Conservation (phyloP, 1,140 invertebrate species). For the Zophobas morio region DNA sequence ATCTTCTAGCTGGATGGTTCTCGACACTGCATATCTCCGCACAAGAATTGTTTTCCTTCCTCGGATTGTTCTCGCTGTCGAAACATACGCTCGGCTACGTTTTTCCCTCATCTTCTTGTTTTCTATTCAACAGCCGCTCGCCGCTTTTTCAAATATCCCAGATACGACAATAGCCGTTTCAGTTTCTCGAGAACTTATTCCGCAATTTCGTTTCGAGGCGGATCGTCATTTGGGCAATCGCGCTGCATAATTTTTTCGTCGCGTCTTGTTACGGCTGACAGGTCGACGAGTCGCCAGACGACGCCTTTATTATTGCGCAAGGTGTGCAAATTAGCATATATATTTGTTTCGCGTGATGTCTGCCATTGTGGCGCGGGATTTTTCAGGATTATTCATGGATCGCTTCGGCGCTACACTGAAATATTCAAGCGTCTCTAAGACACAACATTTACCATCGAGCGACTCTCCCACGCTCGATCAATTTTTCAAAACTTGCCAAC, state of each 20-base stretch:
- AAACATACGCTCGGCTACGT: conserved; percentile 45
- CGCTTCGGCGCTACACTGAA: neutral
- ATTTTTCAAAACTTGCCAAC: neutral
- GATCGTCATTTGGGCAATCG: conserved; percentile 27
- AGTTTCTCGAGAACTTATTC: conserved; percentile 32
- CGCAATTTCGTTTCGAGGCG: conserved; percentile 13
- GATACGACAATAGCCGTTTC: conserved; percentile 41
- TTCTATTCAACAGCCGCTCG: conserved; percentile 23
- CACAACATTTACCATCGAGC: neutral
- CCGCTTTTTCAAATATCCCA: conserved; percentile 34
- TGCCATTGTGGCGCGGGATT: neutral
- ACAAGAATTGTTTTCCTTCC: conserved; percentile 47
- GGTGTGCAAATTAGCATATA: conserved; percentile 37
- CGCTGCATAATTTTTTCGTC: conserved; percentile 4
- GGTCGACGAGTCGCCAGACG: conserved; percentile 7
- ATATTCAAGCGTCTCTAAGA: conserved; percentile 2
- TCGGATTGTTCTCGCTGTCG: conserved; percentile 40
- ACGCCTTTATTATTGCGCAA: conserved; percentile 32
- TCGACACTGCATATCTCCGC: conserved; percentile 45
- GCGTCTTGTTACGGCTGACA: conserved; percentile 23
- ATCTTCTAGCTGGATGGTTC: conserved; percentile 46
- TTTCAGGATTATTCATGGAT: conserved; percentile 6
- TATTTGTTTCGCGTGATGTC: conserved; percentile 28
- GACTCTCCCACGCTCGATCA: neutral
- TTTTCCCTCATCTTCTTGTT: conserved; percentile 31